Evolutionary conservation across 2,797 vertebrate species (phyloP).

Genomic region (Pampus argenteus): DNA sequence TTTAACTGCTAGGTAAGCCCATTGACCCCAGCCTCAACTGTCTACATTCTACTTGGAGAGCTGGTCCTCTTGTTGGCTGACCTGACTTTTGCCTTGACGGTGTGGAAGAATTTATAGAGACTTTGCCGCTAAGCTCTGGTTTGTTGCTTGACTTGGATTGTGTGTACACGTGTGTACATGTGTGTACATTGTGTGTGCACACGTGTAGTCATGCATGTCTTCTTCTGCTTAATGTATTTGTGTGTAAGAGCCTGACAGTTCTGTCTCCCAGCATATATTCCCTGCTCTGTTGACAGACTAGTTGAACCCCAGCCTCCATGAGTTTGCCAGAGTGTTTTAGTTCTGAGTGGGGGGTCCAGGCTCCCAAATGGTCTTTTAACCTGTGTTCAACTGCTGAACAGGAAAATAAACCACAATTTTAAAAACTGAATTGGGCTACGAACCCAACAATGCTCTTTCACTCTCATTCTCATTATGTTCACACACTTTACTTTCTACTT

Average conservation of each 20-base stretch:
- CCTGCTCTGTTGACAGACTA: conserved; percentile 26
- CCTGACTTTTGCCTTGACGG: conserved; percentile 62
- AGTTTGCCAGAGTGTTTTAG: conserved; percentile 43
- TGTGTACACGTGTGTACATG: conserved; percentile 15
- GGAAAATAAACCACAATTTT: conserved; percentile 57
- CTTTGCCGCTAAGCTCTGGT: conserved; percentile 39
- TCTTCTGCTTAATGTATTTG: conserved; percentile 32
- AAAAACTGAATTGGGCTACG: conserved; percentile 52
- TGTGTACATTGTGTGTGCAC: not conserved
- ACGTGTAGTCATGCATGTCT: conserved; percentile 14
- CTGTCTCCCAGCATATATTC: conserved; percentile 28
- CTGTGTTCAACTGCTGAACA: conserved; percentile 48
- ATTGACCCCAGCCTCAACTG: conserved; percentile 43
- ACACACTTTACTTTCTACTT: conserved; percentile 33
- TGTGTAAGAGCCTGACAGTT: conserved; percentile 36
- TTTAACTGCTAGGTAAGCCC: conserved; percentile 42
- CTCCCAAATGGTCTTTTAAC: conserved; percentile 52
- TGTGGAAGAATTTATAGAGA: conserved; percentile 48
- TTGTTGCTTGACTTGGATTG: conserved; percentile 61
- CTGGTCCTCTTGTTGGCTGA: conserved; percentile 54
- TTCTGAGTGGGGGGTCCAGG: conserved; percentile 29
- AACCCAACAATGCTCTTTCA: conserved; percentile 63
- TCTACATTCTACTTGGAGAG: conserved; percentile 40
- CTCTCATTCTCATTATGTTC: conserved; percentile 62
- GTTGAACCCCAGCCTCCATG: conserved; percentile 38